These are phyloP conservation scores for Bombus superbus DNA, from an alignment of 1,140 invertebrate genomes.

Conservation along the genomic window DNA sequence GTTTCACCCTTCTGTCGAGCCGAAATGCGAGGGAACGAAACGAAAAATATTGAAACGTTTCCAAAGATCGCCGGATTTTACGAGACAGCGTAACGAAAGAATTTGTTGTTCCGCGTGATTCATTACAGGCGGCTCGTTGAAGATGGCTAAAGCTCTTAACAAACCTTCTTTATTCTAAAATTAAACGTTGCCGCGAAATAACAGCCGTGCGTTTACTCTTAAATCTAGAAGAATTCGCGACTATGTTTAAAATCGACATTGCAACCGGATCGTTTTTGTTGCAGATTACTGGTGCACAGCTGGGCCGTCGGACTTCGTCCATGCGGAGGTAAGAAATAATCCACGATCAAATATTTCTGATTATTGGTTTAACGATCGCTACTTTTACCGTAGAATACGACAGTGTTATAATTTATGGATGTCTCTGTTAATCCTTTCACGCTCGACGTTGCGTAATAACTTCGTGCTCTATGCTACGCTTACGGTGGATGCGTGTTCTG, in stretches of 20 bases:
- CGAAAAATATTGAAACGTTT: conserved; percentile 13
- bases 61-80: conserved; percentile 14
- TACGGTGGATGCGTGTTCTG: too few species aligned
- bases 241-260: not conserved
- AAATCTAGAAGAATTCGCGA: not conserved
- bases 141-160: not conserved
- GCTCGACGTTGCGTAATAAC: not conserved
- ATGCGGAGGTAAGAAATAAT: not conserved
- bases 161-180: conserved; percentile 19
- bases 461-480: fast-evolving
- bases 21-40: too few species aligned
- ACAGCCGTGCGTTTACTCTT: not conserved
- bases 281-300: conserved; percentile 46
- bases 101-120: conserved; percentile 48
- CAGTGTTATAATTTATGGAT: fast-evolving
- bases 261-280: not conserved
- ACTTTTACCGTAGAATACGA: not conserved
- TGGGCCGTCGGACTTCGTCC: conserved; percentile 39
- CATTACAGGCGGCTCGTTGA: not conserved
- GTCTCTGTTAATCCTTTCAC: not conserved
- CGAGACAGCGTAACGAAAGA: conserved; percentile 21
- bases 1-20: not conserved
- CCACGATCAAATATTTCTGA: fast-evolving
- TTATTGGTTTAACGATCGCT: not conserved
- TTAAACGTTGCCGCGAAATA: conserved; percentile 19